These are phyloP conservation scores for Caenorhabditis wallacei DNA, from an alignment of 2,888 invertebrate genomes.

Conservation along the genomic window DNA sequence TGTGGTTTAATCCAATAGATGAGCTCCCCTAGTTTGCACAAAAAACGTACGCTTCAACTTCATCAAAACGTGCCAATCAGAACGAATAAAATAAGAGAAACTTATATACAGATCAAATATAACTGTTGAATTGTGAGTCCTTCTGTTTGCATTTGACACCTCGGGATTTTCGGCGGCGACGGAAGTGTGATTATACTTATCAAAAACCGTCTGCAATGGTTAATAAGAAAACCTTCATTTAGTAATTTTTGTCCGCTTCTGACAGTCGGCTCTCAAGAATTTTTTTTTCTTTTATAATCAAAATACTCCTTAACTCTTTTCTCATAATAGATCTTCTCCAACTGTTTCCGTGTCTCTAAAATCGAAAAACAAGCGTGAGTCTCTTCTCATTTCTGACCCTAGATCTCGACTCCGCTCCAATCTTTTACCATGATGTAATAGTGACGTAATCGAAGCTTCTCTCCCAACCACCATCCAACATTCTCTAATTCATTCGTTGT, in stretches of 20 bases:
- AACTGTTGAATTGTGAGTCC: slow-evolving; percentile 30
- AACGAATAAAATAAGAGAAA: slow-evolving; percentile 34
- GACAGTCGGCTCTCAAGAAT: background rate
- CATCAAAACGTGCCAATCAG: slow-evolving; percentile 56
- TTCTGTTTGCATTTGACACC: slow-evolving; percentile 59
- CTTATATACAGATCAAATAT: slow-evolving; percentile 48
- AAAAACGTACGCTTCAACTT: slow-evolving; percentile 46
- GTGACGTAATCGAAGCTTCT: slow-evolving; percentile 45
- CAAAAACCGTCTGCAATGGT: slow-evolving; percentile 33
- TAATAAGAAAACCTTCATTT: slow-evolving; percentile 30
- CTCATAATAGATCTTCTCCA: background rate
- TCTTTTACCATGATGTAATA: slow-evolving; percentile 52
- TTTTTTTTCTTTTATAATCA: too few species aligned
- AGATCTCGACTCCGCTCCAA: slow-evolving; percentile 16
- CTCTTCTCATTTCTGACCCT: slow-evolving; percentile 24
- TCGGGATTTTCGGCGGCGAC: slow-evolving; percentile 27
- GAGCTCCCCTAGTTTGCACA: slow-evolving; percentile 45
- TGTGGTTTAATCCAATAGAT: slow-evolving; percentile 10
- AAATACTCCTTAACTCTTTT: background rate
- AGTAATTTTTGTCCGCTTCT: slow-evolving; percentile 5
- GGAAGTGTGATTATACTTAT: slow-evolving; percentile 43
- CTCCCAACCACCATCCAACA: slow-evolving; percentile 7
- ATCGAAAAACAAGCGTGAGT: slow-evolving; percentile 43
- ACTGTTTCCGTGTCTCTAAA: slow-evolving; percentile 15
- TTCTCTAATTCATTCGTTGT: slow-evolving; percentile 33